Evolutionary conservation across 2,888 invertebrate genomes (phyloP).

Genomic region (Hyposoter dolosus): DNA sequence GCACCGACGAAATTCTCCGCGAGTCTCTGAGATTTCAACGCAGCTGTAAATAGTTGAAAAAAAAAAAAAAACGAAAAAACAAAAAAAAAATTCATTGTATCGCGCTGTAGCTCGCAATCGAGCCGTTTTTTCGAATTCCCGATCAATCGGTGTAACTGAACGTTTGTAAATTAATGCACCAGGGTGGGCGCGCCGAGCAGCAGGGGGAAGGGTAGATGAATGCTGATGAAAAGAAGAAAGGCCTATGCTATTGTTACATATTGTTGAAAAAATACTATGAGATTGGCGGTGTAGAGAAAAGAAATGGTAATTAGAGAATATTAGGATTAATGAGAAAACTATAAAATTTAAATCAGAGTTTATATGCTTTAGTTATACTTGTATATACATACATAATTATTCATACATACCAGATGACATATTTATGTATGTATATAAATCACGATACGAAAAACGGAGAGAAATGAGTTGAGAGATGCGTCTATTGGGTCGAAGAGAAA

Average conservation of each 20-base stretch:
- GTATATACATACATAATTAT: slow-evolving; percentile 37
- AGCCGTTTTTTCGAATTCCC: slow-evolving; percentile 16
- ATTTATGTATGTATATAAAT: slow-evolving; percentile 37
- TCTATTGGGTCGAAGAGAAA: slow-evolving; percentile 55
- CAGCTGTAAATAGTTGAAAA: background rate
- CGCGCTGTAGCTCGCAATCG: slow-evolving; percentile 36
- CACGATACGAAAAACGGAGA: slow-evolving; percentile 68
- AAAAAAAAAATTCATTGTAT: slow-evolving; percentile 50
- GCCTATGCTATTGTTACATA: slow-evolving; percentile 83
- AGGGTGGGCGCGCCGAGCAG: slow-evolving; percentile 70
- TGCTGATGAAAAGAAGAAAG: slow-evolving; percentile 73
- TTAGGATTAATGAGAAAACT: slow-evolving; percentile 79
- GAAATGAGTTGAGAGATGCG: slow-evolving; percentile 65
- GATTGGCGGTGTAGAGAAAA: slow-evolving; percentile 70
- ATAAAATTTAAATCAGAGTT: slow-evolving; percentile 82
- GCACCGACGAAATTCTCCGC: background rate
- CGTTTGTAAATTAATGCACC: slow-evolving; percentile 77
- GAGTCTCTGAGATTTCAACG: background rate
- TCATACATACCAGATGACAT: background rate
- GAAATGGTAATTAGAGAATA: slow-evolving; percentile 80
- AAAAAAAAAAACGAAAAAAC: background rate
- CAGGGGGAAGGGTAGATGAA: background rate
- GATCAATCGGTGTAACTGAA: slow-evolving; percentile 72
- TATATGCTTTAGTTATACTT: slow-evolving; percentile 82
- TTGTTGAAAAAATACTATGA: slow-evolving; percentile 80